Conservation (phyloP, 1,140 invertebrate genomes). For the Brachionus plicatilis region DNA sequence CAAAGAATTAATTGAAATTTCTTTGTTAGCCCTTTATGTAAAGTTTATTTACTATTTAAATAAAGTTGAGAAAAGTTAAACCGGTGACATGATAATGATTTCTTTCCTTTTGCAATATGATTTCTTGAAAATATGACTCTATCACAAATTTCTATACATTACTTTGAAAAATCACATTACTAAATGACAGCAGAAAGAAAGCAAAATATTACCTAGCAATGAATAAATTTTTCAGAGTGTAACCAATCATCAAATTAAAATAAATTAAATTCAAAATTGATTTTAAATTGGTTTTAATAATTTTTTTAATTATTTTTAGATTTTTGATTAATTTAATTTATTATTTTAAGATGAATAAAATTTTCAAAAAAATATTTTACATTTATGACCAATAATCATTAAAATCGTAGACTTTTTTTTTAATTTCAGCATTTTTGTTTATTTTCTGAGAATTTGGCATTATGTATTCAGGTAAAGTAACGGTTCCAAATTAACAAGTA, state of each 20-base stretch:
- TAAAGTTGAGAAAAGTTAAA: no score
- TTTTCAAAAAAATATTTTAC: background rate
- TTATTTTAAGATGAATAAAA: background rate
- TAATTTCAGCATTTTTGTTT: background rate
- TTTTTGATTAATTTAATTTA: background rate
- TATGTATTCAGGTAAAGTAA: background rate
- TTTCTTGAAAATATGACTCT: no score
- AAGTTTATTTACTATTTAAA: no score
- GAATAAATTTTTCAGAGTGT: background rate
- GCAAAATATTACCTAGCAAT: background rate
- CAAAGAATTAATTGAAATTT: no score
- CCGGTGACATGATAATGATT: no score
- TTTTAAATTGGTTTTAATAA: background rate
- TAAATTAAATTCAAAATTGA: background rate
- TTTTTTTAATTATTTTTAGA: background rate
- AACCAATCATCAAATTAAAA: background rate
- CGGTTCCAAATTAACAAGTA: background rate
- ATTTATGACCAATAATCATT: background rate
- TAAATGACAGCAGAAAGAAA: background rate
- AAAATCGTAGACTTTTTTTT: background rate
- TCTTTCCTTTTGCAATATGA: no score
- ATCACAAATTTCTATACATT: no score
- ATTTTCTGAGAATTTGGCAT: background rate
- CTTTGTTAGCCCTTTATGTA: no score
- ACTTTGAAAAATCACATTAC: no score